These are phyloP conservation scores for Heterotis niloticus DNA, from an alignment of 2,113 vertebrate species.

Conservation along the genomic window DNA sequence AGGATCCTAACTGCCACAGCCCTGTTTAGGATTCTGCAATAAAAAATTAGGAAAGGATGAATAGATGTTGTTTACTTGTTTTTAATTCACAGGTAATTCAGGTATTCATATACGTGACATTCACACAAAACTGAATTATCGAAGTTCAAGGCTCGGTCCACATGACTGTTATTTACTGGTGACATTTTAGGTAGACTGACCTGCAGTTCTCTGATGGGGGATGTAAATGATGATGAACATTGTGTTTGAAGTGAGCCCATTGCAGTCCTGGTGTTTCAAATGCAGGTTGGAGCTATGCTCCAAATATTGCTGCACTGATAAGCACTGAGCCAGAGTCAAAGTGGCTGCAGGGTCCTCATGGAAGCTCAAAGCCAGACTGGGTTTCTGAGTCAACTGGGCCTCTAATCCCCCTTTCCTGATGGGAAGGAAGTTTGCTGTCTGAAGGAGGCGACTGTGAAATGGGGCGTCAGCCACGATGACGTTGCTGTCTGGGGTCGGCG, in stretches of 20 bases:
- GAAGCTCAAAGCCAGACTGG: neutral
- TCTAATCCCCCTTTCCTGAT: neutral
- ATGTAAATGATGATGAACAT: constrained; percentile 27
- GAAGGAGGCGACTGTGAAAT: neutral
- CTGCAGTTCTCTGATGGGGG: constrained; percentile 15
- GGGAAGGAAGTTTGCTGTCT: constrained; percentile 7
- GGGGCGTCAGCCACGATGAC: neutral
- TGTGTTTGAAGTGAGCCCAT: constrained; percentile 2
- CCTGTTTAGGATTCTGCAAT: no score
- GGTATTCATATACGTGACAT: no score
- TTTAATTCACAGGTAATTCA: no score
- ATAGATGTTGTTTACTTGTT: no score
- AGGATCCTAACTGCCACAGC: no score
- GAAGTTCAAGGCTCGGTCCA: neutral
- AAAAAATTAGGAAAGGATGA: no score
- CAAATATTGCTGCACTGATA: neutral
- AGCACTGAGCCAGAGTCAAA: neutral
- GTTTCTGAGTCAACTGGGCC: neutral
- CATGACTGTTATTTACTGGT: neutral
- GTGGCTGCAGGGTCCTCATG: neutral
- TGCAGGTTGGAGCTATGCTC: neutral
- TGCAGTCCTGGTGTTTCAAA: neutral
- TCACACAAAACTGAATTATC: neutral
- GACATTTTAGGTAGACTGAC: neutral
- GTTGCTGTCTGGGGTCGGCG: neutral